Base-by-base conservation (phyloP, 1,140 invertebrate species). In the Druon quercuslanigerum region DNA sequence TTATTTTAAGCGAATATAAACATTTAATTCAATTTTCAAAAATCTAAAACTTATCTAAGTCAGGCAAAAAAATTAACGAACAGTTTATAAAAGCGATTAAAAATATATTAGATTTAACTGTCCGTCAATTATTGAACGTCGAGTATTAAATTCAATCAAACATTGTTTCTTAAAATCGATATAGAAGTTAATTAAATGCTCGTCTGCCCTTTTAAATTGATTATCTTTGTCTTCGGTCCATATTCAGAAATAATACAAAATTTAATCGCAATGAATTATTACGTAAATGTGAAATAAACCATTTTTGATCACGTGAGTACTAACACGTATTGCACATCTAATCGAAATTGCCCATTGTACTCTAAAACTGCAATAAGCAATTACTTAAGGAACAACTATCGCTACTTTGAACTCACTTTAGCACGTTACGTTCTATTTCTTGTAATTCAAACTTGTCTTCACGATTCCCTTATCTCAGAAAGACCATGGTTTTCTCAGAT, bases 221-320 rank as follows among this genome's bases (percentile, higher is more conserved):
- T 66, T 66, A 40, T 66, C 13, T 46, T 46, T 1, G 12, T 66
- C 16, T 40, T 66, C 46, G 14, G 60, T 66, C 25, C 60, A 66
- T 66, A 66, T 66, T 66, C 60, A 66, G 60, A 66, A 66, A 66
- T 6, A 66, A 16, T 66, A 33, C 33, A 66, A 40, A 66, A 66
- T 40, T 66, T 66, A 25, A 66, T 66, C 13, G 25, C 46, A 66
- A 40, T 66, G n/a, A 66, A 16, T 16, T 40, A 56, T 9, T 56
- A 46, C 14, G 33, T 66, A 66, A 40, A 66, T 20, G 25, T 66
- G 25, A 66, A 66, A 40, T 40, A 66, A 40, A 66, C 14, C 8
- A 40, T 9, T 46, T 66, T 66, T 33, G 9, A 60, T 40, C 33
- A 66, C 60, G 25, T 14, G 60, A 66, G 25, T 40, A 66, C 14